Evolutionary conservation across 2,797 vertebrate species (phyloP).

Genomic region (Propithecus deckenii): DNA sequence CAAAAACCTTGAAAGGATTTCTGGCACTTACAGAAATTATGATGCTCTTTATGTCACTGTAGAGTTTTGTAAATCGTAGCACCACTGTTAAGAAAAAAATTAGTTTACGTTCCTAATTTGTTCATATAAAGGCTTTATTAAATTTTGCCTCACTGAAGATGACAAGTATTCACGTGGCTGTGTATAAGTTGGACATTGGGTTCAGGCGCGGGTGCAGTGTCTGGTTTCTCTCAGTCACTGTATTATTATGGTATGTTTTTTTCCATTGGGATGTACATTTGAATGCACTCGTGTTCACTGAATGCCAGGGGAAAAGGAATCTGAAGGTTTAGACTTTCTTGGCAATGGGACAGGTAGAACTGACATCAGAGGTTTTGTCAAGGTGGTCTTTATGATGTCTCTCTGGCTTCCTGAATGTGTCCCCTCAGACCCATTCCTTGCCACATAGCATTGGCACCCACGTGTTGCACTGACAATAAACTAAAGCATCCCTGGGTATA

Average conservation of each 20-base stretch:
- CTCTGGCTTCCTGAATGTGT: fast-evolving
- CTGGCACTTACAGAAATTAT: not conserved
- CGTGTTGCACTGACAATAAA: fast-evolving
- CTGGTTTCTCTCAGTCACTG: fast-evolving
- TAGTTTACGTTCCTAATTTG: not conserved
- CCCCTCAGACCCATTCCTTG: no score
- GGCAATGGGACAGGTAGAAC: no score
- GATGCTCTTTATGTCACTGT: not conserved
- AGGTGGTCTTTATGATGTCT: fast-evolving
- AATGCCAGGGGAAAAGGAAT: no score
- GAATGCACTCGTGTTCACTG: not conserved
- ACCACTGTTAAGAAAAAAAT: not conserved
- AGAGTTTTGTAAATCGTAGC: not conserved
- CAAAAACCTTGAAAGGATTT: not conserved
- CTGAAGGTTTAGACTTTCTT: fast-evolving
- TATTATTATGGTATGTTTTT: fast-evolving
- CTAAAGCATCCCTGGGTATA: fast-evolving
- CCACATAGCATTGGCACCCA: fast-evolving
- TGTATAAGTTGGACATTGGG: fast-evolving
- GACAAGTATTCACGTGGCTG: no score
- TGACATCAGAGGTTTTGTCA: fast-evolving
- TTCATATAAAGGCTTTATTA: not conserved
- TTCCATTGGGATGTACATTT: fast-evolving
- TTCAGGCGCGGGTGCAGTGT: not conserved
- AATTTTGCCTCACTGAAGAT: not conserved